Evolutionary conservation across 2,113 vertebrate species (phyloP), one percentile per base, ranked within the genome.

Genomic region (Calcarius ornatus): DNA sequence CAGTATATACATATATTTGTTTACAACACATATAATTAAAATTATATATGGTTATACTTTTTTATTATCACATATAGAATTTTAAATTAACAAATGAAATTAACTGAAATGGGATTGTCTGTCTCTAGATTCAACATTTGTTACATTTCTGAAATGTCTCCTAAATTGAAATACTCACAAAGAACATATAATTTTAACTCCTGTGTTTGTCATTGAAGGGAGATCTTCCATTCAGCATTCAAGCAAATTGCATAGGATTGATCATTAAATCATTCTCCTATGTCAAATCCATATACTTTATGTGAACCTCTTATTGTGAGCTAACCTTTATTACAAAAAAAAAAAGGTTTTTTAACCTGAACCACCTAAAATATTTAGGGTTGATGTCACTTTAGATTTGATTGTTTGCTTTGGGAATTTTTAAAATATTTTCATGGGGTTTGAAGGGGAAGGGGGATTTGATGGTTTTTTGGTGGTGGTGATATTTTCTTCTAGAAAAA

Each of bases 191-290:
- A 2, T 25, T 82, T 86, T 54, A 12, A 27, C 4, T 68, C 28
- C 42, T 53, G 0, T 33, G 5, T 40, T 47, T 75, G 27, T 28
- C 17, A 35, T 13, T 53, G 27, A 57, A 38, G 37, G 12, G 14
- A 33, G 53, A 56, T 43, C 2, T 24, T 63, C 18, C 27, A 53
- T 37, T 21, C 24, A 31, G 9, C 19, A 51, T 14, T 38, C 0
- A 0, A 43, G 5, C 0, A 35, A 45, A 17, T 57, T 70, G 35
- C 35, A 25, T 2, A 42, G 37, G 8, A 43, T 53, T 15, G 33
- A 71, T 50, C 4, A 30, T 45, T 40, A 72, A 79, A 48, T 8
- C 13, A 23, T 47, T n/a, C 18, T 53, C 20, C 42, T 63, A 5
- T 48, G 31, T 35, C 8, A 87, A 48, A 43, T 68, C 63, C 6